Evolutionary conservation across 1,140 invertebrate genomes (phyloP), one percentile per base, ranked within the genome.

Genomic region (Drosophila busckii): DNA sequence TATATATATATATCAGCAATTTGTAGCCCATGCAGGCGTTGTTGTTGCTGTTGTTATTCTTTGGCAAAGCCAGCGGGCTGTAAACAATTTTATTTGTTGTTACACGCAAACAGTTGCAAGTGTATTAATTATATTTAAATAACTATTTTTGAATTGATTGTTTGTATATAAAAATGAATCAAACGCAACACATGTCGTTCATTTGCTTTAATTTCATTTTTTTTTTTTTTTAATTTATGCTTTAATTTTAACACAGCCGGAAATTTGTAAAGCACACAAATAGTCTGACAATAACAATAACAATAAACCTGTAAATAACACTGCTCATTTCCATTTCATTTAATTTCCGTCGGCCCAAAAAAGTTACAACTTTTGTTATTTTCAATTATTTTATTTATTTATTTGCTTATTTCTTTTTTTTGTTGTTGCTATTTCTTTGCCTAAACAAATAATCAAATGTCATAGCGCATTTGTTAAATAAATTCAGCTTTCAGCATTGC

Each of bases 271-370:
- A 16, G 17, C 16, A 17, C 50, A 46, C 56, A 35, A 8, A 7
- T 12, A 13, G 19, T 15, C 42, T 48, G 58, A 25, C 55, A 42
- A 46, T 37, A 29, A 31, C 48, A 22, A 20, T 12, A 55, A 46
- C 56, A 35, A 8, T 5, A 15, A 13, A 23, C 19, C 42, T 48
- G 58, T 28, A 61, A 42, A 46, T 37, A 29, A 31, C 48, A 46
- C 56, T 46, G 16, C 41, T 48, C 25, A 48, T 66, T 58, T 50
- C 26, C 31, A 62, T 56, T 26, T n/a, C 17, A 62, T 62, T 49
- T 55, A 31, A 62, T 62, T 66, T 70, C 69, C 69, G 69, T 70
- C 34, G 37, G 44, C 23, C 46, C 31, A 45, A 48, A 65, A 48
- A 9, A 44, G 32, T 2, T 16, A 7, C 12, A 37, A 54, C 9